These are phyloP conservation scores for Phyllostomus hastatus DNA, from an alignment of 2,113 vertebrate species.

Conservation along the genomic window DNA sequence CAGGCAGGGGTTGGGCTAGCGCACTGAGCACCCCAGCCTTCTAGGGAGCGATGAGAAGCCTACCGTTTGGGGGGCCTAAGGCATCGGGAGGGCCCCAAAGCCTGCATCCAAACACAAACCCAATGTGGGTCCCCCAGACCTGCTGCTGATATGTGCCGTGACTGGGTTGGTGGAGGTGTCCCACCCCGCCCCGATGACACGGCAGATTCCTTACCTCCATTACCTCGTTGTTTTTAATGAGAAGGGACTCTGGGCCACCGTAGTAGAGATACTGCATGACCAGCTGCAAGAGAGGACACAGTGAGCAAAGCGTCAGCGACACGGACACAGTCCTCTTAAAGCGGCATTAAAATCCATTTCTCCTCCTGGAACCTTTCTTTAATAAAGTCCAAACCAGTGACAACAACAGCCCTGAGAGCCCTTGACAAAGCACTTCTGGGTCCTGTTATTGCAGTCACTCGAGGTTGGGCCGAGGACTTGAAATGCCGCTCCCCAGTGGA, in stretches of 20 bases:
- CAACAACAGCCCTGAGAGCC: not conserved
- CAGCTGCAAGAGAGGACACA: slow-evolving; percentile 83
- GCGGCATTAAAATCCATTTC: not conserved
- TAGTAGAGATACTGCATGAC: slow-evolving; percentile 99
- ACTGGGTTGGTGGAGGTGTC: not conserved
- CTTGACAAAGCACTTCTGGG: not conserved
- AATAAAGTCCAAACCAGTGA: not conserved
- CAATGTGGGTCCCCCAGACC: not conserved
- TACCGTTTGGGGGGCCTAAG: not conserved
- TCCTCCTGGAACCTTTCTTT: not conserved
- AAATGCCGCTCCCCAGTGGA: not conserved
- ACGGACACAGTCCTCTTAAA: not conserved
- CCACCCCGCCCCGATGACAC: not conserved
- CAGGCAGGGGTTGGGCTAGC: not conserved
- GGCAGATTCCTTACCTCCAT: slow-evolving; percentile 91
- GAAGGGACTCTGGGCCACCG: slow-evolving; percentile 94
- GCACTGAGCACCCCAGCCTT: not conserved
- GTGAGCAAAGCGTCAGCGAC: not conserved
- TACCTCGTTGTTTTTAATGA: slow-evolving; percentile 95
- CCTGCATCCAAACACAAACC: not conserved
- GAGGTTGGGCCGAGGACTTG: not conserved
- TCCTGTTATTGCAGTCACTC: not conserved
- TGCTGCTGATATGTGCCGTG: rapidly evolving
- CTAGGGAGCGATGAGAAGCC: not conserved
- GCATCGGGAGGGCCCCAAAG: not conserved